Percentiles rank a stretch among this genome's conserved stretches.
Conservation (phyloP, 2,797 vertebrate genomes). For the Fundulus diaphanus region DNA sequence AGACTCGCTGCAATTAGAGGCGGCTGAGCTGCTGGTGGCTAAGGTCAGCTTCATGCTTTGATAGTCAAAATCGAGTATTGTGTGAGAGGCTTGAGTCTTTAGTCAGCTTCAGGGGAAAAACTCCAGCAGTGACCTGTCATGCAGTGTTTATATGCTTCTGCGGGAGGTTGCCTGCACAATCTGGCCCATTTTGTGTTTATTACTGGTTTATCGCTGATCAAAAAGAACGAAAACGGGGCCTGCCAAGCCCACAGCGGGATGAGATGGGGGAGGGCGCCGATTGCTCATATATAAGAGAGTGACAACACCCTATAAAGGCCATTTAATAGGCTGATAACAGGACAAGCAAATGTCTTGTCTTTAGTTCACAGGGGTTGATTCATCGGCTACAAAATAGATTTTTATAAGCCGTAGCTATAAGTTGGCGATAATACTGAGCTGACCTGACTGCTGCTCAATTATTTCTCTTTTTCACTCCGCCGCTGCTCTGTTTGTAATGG, state of each 20-base stretch:
- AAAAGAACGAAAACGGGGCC: neutral
- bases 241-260: neutral
- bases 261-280: neutral
- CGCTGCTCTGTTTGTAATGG: neutral
- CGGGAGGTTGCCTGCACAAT: neutral
- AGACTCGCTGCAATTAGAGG: neutral
- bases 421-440: slow-evolving; percentile 8
- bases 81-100: neutral
- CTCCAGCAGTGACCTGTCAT: neutral
- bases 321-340: slow-evolving; percentile 12
- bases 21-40: neutral
- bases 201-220: slow-evolving; percentile 12
- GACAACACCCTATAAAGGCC: slow-evolving; percentile 6
- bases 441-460: neutral
- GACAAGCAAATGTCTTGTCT: slow-evolving; percentile 9
- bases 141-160: neutral
- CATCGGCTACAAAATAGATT: slow-evolving; percentile 9
- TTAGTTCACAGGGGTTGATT: slow-evolving; percentile 16
- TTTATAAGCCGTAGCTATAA: slow-evolving; percentile 6
- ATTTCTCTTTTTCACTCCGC: neutral
- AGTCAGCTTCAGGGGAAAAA: neutral
- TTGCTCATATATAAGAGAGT: slow-evolving; percentile 5
- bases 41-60: neutral
- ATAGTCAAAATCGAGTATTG: neutral
- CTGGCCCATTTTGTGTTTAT: slow-evolving; percentile 12